phyloP scores from a whole-genome alignment of 1,140 invertebrate genomes.

The Wiebesia pumilae region DNA sequence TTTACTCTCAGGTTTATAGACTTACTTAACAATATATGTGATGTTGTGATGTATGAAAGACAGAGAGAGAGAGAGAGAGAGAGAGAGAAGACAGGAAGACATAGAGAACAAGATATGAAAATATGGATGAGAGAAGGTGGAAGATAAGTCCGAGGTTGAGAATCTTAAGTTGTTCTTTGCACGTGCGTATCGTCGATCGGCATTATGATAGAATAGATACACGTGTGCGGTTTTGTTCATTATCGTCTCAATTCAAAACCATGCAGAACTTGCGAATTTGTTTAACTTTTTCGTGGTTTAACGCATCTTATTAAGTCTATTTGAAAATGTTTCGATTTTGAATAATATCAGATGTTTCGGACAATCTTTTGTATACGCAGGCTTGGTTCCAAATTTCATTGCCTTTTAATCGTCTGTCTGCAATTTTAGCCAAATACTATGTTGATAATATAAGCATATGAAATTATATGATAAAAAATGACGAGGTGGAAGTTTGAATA shows the following conservation, averaged over 20 bases:
- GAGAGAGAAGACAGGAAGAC: constrained; percentile 27
- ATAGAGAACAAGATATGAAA: not conserved
- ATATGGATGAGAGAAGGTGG: constrained; percentile 43
- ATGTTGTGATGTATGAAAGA: constrained; percentile 57
- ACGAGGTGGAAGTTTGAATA: too few relatives aligned
- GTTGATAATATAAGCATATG: not conserved
- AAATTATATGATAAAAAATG: too few relatives aligned
- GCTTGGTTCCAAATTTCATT: not conserved
- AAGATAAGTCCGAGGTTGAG: constrained; percentile 60
- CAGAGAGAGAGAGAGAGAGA: not conserved
- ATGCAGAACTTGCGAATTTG: not conserved
- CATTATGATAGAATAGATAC: not conserved
- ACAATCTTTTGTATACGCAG: not conserved
- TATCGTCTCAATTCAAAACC: constrained; percentile 21
- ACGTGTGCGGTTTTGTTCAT: not conserved
- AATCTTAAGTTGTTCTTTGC: constrained; percentile 65
- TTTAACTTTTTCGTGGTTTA: not conserved
- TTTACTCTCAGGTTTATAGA: constrained; percentile 58
- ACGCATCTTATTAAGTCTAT: not conserved
- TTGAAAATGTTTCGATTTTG: constrained; percentile 1
- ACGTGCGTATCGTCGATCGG: not conserved
- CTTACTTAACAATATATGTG: constrained; percentile 67
- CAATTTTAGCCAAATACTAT: not conserved
- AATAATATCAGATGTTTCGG: not conserved
- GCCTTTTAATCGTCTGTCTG: not conserved